phyloP scores from a whole-genome alignment of 2,113 vertebrate species.

The Cepphus grylle region DNA sequence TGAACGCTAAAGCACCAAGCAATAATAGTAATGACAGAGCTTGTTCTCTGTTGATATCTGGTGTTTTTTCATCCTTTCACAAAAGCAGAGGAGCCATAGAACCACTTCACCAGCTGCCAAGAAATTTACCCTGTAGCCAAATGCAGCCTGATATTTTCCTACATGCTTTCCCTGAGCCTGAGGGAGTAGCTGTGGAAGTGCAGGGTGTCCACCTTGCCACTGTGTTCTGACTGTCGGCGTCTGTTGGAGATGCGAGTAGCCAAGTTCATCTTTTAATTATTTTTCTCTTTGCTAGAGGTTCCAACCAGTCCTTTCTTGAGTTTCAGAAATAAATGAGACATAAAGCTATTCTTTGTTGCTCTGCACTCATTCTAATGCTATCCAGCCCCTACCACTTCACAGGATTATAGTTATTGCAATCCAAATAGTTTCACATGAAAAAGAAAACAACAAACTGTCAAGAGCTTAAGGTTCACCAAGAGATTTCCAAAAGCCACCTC shows the following conservation, averaged over 20 bases:
- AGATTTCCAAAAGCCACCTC: not conserved
- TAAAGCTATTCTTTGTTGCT: not conserved
- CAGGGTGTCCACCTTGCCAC: not conserved
- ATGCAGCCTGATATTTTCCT: not conserved
- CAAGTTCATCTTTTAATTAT: not conserved
- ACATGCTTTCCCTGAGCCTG: not conserved
- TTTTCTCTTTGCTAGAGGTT: not conserved
- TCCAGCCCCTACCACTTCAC: not conserved
- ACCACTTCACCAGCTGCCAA: not conserved
- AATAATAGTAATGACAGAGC: not conserved
- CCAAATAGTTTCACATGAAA: not conserved
- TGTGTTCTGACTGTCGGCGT: not conserved
- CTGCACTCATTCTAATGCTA: not conserved
- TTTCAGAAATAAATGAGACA: not conserved
- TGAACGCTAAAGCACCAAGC: not conserved
- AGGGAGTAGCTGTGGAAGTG: not conserved
- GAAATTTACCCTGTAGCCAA: not conserved
- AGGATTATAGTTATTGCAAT: not conserved
- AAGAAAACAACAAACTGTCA: not conserved
- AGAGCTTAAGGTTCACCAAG: not conserved
- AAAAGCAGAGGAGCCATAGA: not conserved
- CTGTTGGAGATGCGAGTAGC: not conserved
- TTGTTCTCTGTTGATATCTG: not conserved
- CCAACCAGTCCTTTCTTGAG: not conserved
- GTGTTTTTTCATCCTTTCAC: not conserved